Evolutionary conservation across 2,113 vertebrate genomes (phyloP).

Genomic region (Camelus dromedarius): DNA sequence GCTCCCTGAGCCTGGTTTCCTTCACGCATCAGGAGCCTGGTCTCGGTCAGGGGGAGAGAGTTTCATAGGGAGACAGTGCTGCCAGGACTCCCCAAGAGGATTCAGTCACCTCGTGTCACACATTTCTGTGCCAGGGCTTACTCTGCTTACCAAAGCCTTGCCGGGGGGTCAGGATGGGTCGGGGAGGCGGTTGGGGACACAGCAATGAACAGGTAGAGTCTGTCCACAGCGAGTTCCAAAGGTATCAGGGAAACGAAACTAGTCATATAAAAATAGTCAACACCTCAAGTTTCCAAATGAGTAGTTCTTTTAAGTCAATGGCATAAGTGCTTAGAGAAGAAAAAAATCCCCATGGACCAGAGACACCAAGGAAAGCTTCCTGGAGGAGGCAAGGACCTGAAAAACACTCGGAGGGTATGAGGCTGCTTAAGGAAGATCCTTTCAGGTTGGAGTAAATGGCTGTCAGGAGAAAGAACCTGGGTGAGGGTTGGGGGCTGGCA

Average conservation of each 20-base stretch:
- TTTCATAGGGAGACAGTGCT: neutral
- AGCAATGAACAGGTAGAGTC: neutral
- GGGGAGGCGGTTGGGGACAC: neutral
- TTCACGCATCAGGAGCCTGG: neutral
- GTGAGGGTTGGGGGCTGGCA: neutral
- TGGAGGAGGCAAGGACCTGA: neutral
- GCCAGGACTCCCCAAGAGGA: neutral
- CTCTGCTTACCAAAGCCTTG: neutral
- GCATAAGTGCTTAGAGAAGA: neutral
- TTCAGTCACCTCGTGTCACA: neutral
- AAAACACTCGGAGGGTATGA: neutral
- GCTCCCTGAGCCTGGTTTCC: neutral
- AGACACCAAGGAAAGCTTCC: neutral
- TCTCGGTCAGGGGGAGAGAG: neutral
- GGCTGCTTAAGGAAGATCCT: neutral
- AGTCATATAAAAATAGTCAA: neutral
- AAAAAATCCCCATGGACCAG: neutral
- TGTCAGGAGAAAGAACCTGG: neutral
- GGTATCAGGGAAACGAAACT: neutral
- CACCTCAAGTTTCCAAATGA: neutral
- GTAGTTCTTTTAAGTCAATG: neutral
- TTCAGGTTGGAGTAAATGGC: neutral
- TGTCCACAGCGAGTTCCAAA: neutral
- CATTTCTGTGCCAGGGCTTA: neutral
- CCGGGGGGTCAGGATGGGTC: too few species aligned